phyloP scores from a whole-genome alignment of 2,797 vertebrate genomes.

The Onychomys torridus region DNA sequence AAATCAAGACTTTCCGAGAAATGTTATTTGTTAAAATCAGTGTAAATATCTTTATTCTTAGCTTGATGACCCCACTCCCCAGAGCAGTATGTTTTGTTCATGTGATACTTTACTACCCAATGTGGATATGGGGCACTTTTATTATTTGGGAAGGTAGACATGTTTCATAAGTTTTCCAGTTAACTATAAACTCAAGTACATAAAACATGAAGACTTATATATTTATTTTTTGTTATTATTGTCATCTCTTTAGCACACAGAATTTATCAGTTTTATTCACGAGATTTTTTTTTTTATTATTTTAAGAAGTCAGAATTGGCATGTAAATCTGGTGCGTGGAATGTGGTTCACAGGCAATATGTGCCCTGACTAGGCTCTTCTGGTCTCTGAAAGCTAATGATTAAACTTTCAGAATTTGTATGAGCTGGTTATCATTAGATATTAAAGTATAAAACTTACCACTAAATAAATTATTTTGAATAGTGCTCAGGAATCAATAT shows the following conservation, averaged over 20 bases:
- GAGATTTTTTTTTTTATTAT: constrained; percentile 45
- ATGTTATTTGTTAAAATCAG: constrained; percentile 58
- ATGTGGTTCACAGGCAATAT: not conserved
- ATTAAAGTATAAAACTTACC: constrained; percentile 29
- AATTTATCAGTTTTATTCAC: constrained; percentile 48
- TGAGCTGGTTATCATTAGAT: constrained; percentile 42
- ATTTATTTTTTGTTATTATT: constrained; percentile 41
- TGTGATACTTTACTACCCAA: not conserved
- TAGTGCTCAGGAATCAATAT: not conserved
- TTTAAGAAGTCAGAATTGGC: constrained; percentile 50
- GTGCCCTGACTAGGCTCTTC: not conserved
- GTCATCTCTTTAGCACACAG: constrained; percentile 13
- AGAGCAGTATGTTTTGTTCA: not conserved
- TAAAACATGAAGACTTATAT: constrained; percentile 1
- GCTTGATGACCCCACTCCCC: not conserved
- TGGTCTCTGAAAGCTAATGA: not conserved
- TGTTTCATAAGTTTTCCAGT: constrained; percentile 50
- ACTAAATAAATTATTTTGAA: constrained; percentile 19
- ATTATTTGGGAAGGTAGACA: constrained; percentile 37
- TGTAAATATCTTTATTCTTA: constrained; percentile 27
- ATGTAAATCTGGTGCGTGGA: not conserved
- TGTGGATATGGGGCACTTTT: constrained; percentile 3
- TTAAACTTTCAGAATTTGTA: constrained; percentile 46
- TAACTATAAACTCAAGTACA: not conserved
- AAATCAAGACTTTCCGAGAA: constrained; percentile 59